Evolutionary conservation across 30 jellyfish, hydroid and myxozoan genomes (phyloP).

Genomic region (Aurelia sp.): DNA sequence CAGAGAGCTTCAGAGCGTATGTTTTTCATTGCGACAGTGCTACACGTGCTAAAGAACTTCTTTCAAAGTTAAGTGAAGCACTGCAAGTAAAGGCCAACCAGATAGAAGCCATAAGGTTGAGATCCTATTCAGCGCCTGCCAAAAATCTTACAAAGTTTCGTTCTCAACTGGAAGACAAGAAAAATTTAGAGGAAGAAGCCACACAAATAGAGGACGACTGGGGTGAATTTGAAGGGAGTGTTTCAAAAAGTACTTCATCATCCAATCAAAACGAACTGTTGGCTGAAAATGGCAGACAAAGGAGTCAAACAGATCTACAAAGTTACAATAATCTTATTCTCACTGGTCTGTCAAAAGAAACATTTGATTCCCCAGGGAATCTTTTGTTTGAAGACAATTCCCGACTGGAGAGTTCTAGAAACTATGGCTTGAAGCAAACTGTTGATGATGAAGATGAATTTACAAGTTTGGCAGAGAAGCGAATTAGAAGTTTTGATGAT

Average conservation of each 20-base stretch:
- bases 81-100: slow-evolving; percentile 19
- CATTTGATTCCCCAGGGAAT: neutral
- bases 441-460: slow-evolving; percentile 68
- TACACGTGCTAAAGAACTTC: slow-evolving; percentile 59
- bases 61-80: slow-evolving; percentile 29
- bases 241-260: neutral
- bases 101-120: slow-evolving; percentile 57
- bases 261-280: neutral
- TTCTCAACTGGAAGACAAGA: neutral
- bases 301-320: slow-evolving; percentile 59
- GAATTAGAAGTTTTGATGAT: slow-evolving; percentile 62
- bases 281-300: slow-evolving; percentile 22
- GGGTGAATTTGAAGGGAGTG: neutral
- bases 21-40: slow-evolving; percentile 81
- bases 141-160: neutral
- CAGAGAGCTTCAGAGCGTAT: slow-evolving; percentile 56
- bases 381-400: neutral
- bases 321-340: neutral
- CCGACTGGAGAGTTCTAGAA: neutral
- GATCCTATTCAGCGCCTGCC: slow-evolving; percentile 54
- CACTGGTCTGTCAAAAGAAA: neutral
- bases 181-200: neutral
- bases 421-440: neutral
- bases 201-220: slow-evolving; percentile 19
- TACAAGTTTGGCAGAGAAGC: slow-evolving; percentile 63